Base-by-base conservation (phyloP, 23 tunicate genomes). In the Ascidia mentula region DNA sequence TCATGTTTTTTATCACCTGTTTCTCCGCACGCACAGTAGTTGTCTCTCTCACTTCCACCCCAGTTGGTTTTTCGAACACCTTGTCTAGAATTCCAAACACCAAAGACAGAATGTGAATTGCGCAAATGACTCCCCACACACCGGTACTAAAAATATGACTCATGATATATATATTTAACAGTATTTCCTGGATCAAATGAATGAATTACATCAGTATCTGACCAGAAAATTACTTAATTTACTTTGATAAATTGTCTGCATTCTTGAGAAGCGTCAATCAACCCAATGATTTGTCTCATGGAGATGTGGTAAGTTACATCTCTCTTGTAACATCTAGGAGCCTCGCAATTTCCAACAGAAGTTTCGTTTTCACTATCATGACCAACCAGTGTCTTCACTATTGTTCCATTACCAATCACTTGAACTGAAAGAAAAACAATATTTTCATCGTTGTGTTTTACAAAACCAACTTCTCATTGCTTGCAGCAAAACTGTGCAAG, bases 221-320 rank as follows among this genome's bases (percentile, higher is more conserved):
- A n/a, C n/a, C n/a, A n/a, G n/a, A n/a, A n/a, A n/a, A n/a, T n/a
- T n/a, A n/a, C n/a, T n/a, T n/a, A n/a, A n/a, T n/a, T 9, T 46
- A 77, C 81, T 36, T 77, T 77, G 32, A 77, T 77, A 46, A 46
- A 77, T 72, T 77, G 81, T 24, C 81, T 46, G 28, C 81, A 77
- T 22, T 40, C 31, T 5, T 2, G 1, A 31, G 71, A 46, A 5
- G 35, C 45, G 17, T 77, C 71, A 59, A 77, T 77, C 32, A 77
- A n/a, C 13, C 32, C 72, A n/a, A 32, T 6, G 35, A 77, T 77
- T 77, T 77, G 75, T 17, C 39, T 24, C 70, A 77, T 45, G 71
- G 39, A 30, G 81, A 32, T 38, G 38, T 40, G 20, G 70, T 77
- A 77, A 30, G 70, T 46, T 1, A 77, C 81, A 1, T 4, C 34